Percentiles rank a stretch among this genome's conserved stretches.
These are phyloP conservation scores for Pseudomyrmex flavicornis DNA, from an alignment of 1,140 invertebrate genomes.

Conservation along the genomic window DNA sequence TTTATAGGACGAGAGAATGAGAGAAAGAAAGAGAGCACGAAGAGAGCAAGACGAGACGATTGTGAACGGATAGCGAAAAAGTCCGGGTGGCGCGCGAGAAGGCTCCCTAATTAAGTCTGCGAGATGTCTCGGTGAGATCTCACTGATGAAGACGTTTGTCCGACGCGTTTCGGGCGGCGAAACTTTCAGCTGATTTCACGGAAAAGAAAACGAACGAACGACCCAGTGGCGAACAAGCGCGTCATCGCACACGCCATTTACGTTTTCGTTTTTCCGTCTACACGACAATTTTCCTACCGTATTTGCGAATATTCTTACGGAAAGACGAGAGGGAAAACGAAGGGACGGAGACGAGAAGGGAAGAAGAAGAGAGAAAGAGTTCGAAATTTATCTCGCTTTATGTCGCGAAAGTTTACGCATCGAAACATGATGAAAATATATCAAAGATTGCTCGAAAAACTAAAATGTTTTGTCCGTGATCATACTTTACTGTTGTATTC, in stretches of 20 bases:
- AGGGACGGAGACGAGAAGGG: background rate
- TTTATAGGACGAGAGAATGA: background rate
- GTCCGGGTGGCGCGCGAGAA: background rate
- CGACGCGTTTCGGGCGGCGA: conserved; percentile 42
- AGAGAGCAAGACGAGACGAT: background rate
- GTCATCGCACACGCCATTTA: conserved; percentile 17
- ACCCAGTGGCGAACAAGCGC: conserved; percentile 9
- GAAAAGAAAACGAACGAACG: conserved; percentile 49
- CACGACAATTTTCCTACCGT: conserved; percentile 44
- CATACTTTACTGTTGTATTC: conserved; percentile 13
- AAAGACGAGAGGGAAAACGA: background rate
- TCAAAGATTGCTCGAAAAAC: conserved; percentile 39
- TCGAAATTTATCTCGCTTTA: conserved; percentile 55
- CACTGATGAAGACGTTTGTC: conserved; percentile 73
- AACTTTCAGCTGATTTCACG: conserved; percentile 61
- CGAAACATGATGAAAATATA: conserved; percentile 52
- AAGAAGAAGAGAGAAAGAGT: conserved; percentile 5
- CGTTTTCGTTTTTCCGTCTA: conserved; percentile 8
- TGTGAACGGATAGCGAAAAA: conserved; percentile 44
- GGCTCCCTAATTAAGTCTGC: conserved; percentile 69
- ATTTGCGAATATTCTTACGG: conserved; percentile 42
- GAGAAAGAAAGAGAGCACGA: background rate
- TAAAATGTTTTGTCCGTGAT: conserved; percentile 37
- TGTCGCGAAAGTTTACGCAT: conserved; percentile 25
- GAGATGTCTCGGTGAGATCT: conserved; percentile 73